These are phyloP conservation scores for Orycteropus afer DNA, from an alignment of 2,113 vertebrate genomes.

Conservation along the genomic window DNA sequence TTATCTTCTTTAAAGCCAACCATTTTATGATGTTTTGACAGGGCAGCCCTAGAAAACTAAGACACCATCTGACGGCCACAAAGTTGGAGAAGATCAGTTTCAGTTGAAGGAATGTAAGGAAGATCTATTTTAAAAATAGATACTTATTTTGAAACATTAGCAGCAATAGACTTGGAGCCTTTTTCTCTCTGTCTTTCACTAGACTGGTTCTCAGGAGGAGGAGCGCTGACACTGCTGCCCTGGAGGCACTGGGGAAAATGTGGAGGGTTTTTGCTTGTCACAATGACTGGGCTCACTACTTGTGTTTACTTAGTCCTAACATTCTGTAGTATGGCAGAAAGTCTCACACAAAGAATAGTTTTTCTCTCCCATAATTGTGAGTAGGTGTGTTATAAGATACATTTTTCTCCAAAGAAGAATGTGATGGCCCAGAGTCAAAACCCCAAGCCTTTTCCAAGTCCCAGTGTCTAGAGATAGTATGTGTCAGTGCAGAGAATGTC, in stretches of 20 bases:
- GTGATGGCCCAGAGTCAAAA: not conserved
- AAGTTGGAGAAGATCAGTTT: not conserved
- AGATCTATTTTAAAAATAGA: not conserved
- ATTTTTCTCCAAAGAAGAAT: not conserved
- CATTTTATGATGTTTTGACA: no score
- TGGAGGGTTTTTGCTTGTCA: not conserved
- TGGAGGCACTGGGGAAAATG: not conserved
- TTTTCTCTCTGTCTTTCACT: not conserved
- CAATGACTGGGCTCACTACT: fast-evolving
- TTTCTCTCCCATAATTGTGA: not conserved
- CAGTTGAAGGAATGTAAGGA: not conserved
- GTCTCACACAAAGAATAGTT: not conserved
- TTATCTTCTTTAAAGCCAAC: no score
- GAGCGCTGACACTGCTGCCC: not conserved
- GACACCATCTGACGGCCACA: not conserved
- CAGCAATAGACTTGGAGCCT: not conserved
- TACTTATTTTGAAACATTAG: not conserved
- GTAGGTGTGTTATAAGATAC: fast-evolving
- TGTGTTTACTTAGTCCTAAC: not conserved
- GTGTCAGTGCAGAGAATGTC: not conserved
- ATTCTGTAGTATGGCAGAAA: not conserved
- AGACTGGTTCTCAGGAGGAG: not conserved
- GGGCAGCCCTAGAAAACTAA: no score
- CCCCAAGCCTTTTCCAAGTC: not conserved
- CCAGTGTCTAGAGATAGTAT: fast-evolving